Base-by-base conservation (phyloP, 2,113 vertebrate species). In the Amphiprion percula region DNA sequence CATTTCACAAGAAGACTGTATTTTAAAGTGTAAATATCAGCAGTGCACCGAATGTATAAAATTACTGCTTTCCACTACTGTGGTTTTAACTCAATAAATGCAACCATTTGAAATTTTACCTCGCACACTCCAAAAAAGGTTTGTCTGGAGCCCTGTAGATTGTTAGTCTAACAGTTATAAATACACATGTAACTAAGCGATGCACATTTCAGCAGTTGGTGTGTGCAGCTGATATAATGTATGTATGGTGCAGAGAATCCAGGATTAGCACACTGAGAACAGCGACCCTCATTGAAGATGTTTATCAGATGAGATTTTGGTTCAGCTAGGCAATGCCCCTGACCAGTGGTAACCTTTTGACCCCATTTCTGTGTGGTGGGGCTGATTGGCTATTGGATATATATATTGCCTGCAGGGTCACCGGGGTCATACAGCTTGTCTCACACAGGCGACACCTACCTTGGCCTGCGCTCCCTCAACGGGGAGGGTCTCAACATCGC, bases 391-490 rank as follows among this genome's bases (percentile, higher is more conserved):
- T 89, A 82, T 83, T 85, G 86, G 90, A 44, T 44, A 44, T 44
- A 86, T 87, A 88, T 90, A 72, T 89, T 86, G 76, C 92, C 92
- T 77, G 68, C 91, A 93, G 93, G 93, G 89, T 95, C 91, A 64
- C 87, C 90, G 52, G 92, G 91, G 90, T 93, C 93, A 83, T 92
- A 90, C 88, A 90, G 89, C 91, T 90, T 94, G 84, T 93, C 93
- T 87, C 93, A 93, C 80, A 79, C 91, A 93, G 93, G 94, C 83
- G 93, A 94, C 66, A 46, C 89, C 87, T 95, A 92, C 90, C 92
- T 94, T 47, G 75, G 90, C 83, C 89, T 94, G 84, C 92, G 72
- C 65, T 89, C 91, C 21, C 91, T 94, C 88, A 94, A 94, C 85
- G 93, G 93, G 79, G 93, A 94, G 89, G 90, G 86, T 87, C 87